Evolutionary conservation across 92 coral and sea anemone genomes (phyloP), one percentile per base, ranked within the genome.

Genomic region (Actinostola sp.): DNA sequence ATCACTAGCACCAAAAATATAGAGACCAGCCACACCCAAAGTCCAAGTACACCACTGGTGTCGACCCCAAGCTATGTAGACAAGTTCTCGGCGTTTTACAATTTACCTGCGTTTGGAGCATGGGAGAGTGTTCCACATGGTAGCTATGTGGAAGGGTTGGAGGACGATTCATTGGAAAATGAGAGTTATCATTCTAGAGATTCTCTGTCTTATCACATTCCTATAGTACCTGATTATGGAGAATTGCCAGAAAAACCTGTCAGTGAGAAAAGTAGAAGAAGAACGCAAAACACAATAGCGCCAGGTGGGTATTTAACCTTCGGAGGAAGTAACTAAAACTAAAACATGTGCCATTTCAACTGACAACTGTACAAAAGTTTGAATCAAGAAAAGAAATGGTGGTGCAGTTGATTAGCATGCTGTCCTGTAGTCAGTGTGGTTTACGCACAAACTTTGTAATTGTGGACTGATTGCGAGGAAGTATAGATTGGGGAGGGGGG

Each of bases 171-270:
- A 6, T 31, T 63, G 12, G 65, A 21, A 21, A 11, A 57, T 27
- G 77, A 57, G 19, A 56, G 50, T 2, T 19, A 46, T 19, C 61
- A 43, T 15, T 45, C 52, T 2, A 59, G 35, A 20, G 46, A 53
- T 10, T 27, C 63, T 24, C 48, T 80, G 8, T 63, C 92, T 0
- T 83, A 61, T 61, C 92, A 89, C 61, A 74, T 86, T 68, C 91
- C 95, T 3, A 26, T 74, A 29, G 61, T 90, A 19, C 97, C 97
- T 5, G 92, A 76, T 1, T 80, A 70, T 72, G 84, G 64, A 20
- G 97, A 90, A 41, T 63, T 90, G 0, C 97, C 97, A 1, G 97
- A 90, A 50, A 69, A 89, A 46, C 97, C 97, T 15, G 92, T 90
- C 0, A 87, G 88, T 72, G 90, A 79, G 52, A 87, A 84, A 46